These are phyloP conservation scores for Drosophila trichaetosa DNA, from an alignment of 2,888 invertebrate species.

Conservation along the genomic window DNA sequence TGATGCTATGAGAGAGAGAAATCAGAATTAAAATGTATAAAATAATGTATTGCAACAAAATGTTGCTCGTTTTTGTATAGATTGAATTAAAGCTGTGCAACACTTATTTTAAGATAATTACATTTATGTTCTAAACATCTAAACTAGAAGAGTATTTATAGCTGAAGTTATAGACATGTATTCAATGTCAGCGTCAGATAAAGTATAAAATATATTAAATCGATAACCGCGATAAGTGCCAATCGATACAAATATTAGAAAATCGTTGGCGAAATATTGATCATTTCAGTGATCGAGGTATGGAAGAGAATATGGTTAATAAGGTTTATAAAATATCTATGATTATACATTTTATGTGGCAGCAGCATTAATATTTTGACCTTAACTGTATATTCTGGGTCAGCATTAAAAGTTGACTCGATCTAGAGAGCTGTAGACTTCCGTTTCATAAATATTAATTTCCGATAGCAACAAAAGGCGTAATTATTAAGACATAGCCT, in stretches of 20 bases:
- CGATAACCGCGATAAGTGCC: background rate
- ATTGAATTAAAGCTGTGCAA: background rate
- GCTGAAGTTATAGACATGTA: background rate
- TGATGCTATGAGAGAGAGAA: conserved; percentile 19
- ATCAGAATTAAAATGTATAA: conserved; percentile 6
- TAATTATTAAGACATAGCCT: background rate
- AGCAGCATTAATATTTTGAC: background rate
- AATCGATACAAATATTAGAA: background rate
- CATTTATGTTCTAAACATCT: background rate
- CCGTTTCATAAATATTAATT: background rate
- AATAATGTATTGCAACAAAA: background rate
- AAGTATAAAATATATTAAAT: background rate
- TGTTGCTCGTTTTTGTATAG: background rate
- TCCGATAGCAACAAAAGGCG: background rate
- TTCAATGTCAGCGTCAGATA: background rate
- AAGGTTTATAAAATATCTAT: background rate
- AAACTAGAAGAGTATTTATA: background rate
- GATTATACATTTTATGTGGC: background rate
- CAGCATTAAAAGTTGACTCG: background rate
- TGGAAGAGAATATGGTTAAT: background rate
- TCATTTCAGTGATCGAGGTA: background rate
- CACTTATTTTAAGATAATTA: background rate
- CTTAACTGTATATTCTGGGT: background rate
- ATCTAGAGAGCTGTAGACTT: background rate
- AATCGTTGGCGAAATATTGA: background rate